These are phyloP conservation scores for Pandemis heparana DNA, from an alignment of 2,888 invertebrate genomes.

Conservation along the genomic window DNA sequence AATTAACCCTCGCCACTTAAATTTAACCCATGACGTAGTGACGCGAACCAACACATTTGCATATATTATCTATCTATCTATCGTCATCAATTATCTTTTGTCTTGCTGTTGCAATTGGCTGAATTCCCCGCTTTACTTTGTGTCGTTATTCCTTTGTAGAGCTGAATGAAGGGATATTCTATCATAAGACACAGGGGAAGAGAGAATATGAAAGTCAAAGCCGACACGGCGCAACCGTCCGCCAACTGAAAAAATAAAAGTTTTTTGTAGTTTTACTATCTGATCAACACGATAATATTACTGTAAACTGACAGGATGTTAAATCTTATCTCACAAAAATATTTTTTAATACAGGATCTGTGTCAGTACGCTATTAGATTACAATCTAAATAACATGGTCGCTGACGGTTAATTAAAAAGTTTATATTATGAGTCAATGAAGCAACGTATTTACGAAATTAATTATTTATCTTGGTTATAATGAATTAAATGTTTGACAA, in stretches of 20 bases:
- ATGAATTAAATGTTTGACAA: no score
- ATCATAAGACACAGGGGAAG: conserved; percentile 40
- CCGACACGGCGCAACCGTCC: conserved; percentile 40
- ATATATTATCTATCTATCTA: conserved; percentile 20
- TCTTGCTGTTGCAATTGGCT: conserved; percentile 29
- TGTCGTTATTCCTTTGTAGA: conserved; percentile 30
- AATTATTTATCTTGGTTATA: no score
- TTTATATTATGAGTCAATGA: no score
- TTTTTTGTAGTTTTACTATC: not conserved
- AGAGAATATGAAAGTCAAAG: conserved; percentile 39
- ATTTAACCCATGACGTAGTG: conserved; percentile 22
- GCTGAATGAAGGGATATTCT: conserved; percentile 40
- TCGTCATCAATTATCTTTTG: conserved; percentile 32
- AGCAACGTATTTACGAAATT: no score
- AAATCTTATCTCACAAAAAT: not conserved
- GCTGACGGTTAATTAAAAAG: no score
- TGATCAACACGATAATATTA: not conserved
- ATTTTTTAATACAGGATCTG: not conserved
- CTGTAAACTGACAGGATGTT: not conserved
- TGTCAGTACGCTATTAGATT: not conserved
- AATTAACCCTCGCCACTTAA: conserved; percentile 13
- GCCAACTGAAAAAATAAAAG: conserved; percentile 38
- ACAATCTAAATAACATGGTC: not conserved
- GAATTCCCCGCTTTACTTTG: conserved; percentile 1
- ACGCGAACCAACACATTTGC: conserved; percentile 20